These are phyloP conservation scores for Nasonovia ribisnigri DNA, from an alignment of 2,888 invertebrate species.

Conservation along the genomic window DNA sequence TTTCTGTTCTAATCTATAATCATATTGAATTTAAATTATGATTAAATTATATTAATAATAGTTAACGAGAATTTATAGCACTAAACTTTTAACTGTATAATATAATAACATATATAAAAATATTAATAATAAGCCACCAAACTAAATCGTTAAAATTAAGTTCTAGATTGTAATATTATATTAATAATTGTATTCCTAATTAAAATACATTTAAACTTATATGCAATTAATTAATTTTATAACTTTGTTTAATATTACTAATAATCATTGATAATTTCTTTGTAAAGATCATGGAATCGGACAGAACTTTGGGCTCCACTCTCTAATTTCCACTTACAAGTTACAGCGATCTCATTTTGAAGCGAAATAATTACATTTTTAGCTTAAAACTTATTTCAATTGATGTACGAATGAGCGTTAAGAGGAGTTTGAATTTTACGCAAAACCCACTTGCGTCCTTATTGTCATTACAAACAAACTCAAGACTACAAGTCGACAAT, in stretches of 20 bases:
- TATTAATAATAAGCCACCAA: not conserved
- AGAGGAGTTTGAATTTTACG: constrained; percentile 12
- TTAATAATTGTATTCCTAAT: not conserved
- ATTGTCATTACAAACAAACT: not conserved
- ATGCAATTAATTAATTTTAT: not conserved
- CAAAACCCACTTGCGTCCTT: not conserved
- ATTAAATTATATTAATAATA: not conserved
- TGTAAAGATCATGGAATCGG: not conserved
- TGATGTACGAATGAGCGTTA: not conserved
- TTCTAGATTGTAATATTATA: not conserved
- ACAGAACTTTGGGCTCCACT: not conserved
- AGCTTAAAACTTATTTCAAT: not conserved
- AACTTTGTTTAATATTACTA: not conserved
- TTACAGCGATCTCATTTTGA: not conserved
- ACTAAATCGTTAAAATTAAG: not conserved
- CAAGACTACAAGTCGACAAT: not conserved
- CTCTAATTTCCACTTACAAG: not conserved
- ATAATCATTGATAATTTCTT: not conserved
- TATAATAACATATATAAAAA: not conserved
- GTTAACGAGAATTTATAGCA: not conserved
- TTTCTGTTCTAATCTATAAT: not conserved
- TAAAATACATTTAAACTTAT: not conserved
- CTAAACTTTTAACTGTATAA: not conserved
- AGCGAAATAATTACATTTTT: not conserved
- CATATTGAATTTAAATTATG: not conserved